Evolutionary conservation across 2,888 invertebrate genomes (phyloP), one percentile per base, ranked within the genome.

Genomic region (Tuta absoluta): DNA sequence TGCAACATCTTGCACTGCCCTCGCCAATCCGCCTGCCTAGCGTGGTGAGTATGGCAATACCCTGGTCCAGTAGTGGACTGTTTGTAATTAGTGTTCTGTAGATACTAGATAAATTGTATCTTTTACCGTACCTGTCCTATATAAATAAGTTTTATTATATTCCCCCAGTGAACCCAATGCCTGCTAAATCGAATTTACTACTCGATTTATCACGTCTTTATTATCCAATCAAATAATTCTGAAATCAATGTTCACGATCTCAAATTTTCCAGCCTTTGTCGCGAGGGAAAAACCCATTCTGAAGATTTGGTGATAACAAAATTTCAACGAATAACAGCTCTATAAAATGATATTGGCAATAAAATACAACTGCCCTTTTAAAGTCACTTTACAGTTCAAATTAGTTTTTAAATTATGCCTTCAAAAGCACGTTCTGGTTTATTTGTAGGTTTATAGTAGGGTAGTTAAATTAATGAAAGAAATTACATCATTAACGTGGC

Each of bases 281-380:
- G 14, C 21, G 2, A 21, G 14, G 23, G 21, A 11, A 12, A 23
- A 56, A 33, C 2, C 11, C 33, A 56, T 33, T 56, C 12, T 10
- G 23, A 21, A 19, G 23, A 51, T 51, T 23, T 11, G 21, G 2
- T 23, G 51, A 51, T 51, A 24, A 56, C 7, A 10, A 56, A 56
- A 17, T 24, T n/a, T 56, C 24, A 14, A 53, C 24, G 23, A 53
- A 12, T 56, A 33, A 56, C 33, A n/a, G 24, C 4, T 56, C 56
- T 56, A 56, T 56, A 56, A 56, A 56, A 56, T 33, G 23, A 28
- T 33, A 12, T 33, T 10, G 17, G 56, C 28, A n/a, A 33, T 56
- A 56, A 56, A 56, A 24, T 56, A 1, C 28, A n/a, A 33, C 28
- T 33, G 5, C 14, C 19, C 11, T 49, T 21, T 53, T 24, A 53